phyloP scores from a whole-genome alignment of 37 sponge, comb jelly and placozoan genomes.

The Agelas oroides region DNA sequence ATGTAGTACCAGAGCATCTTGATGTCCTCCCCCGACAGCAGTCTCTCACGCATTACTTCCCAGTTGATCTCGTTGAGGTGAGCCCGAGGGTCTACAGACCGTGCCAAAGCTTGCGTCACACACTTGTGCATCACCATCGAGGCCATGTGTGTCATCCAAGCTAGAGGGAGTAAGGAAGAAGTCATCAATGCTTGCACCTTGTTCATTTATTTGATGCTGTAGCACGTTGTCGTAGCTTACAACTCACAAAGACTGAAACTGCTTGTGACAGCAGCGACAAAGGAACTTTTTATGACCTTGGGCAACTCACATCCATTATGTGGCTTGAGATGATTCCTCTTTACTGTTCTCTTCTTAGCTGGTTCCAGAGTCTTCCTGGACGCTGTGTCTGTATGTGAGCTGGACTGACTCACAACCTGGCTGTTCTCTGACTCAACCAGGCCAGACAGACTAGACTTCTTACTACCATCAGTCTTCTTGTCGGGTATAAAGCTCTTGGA shows the following conservation, averaged over 20 bases:
- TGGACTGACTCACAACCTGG: constrained; percentile 6
- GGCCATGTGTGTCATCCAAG: constrained; percentile 38
- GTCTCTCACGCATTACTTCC: neutral
- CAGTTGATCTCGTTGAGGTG: constrained; percentile 16
- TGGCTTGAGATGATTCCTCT: constrained; percentile 5
- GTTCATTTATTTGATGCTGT: too few relatives aligned
- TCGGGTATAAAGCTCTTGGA: too few relatives aligned
- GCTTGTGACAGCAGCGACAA: too few relatives aligned
- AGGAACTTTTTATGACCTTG: too few relatives aligned
- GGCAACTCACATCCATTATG: constrained; percentile 27
- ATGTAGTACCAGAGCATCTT: constrained; percentile 43
- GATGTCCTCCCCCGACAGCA: constrained; percentile 16
- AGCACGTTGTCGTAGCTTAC: too few relatives aligned
- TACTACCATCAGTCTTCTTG: too few relatives aligned
- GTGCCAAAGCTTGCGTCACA: constrained; percentile 1
- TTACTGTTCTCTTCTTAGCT: neutral
- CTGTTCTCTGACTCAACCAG: neutral
- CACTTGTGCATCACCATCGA: constrained; percentile 19
- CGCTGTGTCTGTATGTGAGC: too few relatives aligned
- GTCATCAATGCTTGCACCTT: too few relatives aligned
- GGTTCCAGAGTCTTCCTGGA: too few relatives aligned
- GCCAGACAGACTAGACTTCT: too few relatives aligned
- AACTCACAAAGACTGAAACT: too few relatives aligned
- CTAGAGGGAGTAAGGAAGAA: neutral
- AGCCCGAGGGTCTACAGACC: constrained; percentile 10